Conservation (phyloP, 2,113 vertebrate species). For the Hemichromis elongatus region DNA sequence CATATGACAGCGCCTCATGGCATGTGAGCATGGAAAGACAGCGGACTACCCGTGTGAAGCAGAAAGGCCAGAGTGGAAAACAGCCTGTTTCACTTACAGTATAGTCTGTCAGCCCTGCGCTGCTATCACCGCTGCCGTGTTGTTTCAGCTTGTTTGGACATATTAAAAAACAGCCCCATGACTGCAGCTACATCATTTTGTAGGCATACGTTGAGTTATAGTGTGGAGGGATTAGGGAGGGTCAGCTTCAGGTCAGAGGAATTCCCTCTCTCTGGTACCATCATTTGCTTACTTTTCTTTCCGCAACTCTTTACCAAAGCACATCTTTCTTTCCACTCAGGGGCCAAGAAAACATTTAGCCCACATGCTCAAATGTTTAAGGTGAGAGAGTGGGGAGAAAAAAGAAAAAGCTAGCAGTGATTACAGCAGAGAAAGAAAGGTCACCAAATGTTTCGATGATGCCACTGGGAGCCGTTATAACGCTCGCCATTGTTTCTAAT, state of each 20-base stretch:
- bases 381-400: neutral
- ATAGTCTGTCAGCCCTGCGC: neutral
- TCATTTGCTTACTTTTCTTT: slow-evolving; percentile 31
- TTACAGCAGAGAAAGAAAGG: neutral
- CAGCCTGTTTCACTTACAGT: neutral
- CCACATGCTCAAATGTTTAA: neutral
- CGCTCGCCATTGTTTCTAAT: slow-evolving; percentile 4
- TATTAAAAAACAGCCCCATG: neutral
- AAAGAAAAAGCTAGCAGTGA: neutral
- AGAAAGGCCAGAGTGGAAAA: neutral
- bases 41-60: neutral
- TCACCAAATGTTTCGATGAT: slow-evolving; percentile 10
- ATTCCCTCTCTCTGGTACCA: slow-evolving; percentile 49
- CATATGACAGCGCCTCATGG: neutral
- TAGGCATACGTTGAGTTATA: neutral
- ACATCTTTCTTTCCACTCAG: slow-evolving; percentile 26
- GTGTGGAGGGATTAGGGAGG: neutral
- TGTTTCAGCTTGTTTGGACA: slow-evolving; percentile 44
- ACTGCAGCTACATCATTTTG: neutral
- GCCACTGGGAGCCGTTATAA: neutral
- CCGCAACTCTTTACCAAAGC: neutral
- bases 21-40: slow-evolving; percentile 3
- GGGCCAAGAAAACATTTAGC: slow-evolving; percentile 36
- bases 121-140: slow-evolving; percentile 17
- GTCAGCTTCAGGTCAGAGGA: slow-evolving; percentile 46